These are phyloP conservation scores for Julus scandinavius DNA, from an alignment of 2,888 invertebrate species.

Conservation along the genomic window DNA sequence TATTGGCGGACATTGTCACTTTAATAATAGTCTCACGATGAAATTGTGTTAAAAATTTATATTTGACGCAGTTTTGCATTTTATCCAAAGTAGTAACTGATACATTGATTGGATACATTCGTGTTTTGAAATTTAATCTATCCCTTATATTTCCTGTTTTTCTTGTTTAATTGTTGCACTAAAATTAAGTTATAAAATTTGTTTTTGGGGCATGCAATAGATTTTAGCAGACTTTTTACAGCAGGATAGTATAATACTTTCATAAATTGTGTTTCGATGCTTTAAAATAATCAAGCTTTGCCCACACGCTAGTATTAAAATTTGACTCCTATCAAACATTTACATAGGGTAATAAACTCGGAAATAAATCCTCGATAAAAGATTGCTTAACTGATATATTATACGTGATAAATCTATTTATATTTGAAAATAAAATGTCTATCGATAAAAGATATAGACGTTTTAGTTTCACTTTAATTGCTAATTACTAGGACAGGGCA, in stretches of 20 bases:
- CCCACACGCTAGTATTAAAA: neutral
- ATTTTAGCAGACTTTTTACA: neutral
- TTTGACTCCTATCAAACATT: neutral
- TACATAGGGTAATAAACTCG: neutral
- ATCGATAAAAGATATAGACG: neutral
- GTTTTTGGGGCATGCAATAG: neutral
- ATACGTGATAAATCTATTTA: neutral
- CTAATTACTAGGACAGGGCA: neutral
- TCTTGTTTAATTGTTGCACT: neutral
- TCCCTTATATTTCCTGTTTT: neutral
- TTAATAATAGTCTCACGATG: too few relatives aligned
- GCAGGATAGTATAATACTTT: neutral
- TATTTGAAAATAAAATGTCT: neutral
- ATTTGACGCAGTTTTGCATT: neutral
- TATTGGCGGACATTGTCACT: too few relatives aligned
- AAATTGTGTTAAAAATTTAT: too few relatives aligned
- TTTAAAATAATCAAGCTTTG: neutral
- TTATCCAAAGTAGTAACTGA: neutral
- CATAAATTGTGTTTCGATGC: neutral
- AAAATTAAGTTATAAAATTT: neutral
- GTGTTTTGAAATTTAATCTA: neutral
- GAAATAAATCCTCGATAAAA: neutral
- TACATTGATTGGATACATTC: neutral
- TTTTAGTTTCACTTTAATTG: neutral
- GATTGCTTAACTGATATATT: constrained; percentile 3